A percentile compares a stretch with the other conserved stretches of the same genome.
phyloP scores from a whole-genome alignment of 1,140 invertebrate genomes.

The Idris sp. region DNA sequence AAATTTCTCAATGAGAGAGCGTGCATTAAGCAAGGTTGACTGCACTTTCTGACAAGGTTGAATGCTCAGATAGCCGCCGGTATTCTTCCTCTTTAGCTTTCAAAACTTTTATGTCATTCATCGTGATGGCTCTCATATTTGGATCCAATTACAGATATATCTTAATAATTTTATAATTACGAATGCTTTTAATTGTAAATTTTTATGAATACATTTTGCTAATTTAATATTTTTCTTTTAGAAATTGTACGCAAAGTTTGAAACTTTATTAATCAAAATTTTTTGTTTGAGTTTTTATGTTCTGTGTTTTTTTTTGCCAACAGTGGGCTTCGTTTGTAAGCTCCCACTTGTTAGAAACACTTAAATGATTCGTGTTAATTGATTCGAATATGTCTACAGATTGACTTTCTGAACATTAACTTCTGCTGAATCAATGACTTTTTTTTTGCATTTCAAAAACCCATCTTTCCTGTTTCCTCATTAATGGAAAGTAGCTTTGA shows the following conservation, averaged over 20 bases:
- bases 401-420: constrained; percentile 27
- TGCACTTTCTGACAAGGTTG: constrained; percentile 58
- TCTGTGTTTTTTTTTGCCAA: no score
- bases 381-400: constrained; percentile 26
- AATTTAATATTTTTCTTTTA: no score
- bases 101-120: constrained; percentile 50
- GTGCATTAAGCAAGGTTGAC: constrained; percentile 49
- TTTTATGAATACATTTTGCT: no score
- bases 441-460: constrained; percentile 17
- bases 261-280: constrained; percentile 37
- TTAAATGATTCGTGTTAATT: constrained; percentile 25
- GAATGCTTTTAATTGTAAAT: constrained; percentile 38
- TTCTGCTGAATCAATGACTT: constrained; percentile 31
- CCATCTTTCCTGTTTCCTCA: constrained; percentile 28
- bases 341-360: constrained; percentile 26
- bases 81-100: constrained; percentile 47
- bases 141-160: constrained; percentile 45
- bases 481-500: constrained; percentile 37
- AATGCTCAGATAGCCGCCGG: constrained; percentile 44
- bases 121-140: constrained; percentile 42
- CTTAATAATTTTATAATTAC: constrained; percentile 47
- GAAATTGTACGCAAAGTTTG: no score
- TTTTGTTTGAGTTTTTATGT: no score
- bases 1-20: constrained; percentile 48
- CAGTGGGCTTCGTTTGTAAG: constrained; percentile 31